Evolutionary conservation across 1,140 invertebrate species (phyloP), one percentile per base, ranked within the genome.

Genomic region (Scaptomyza montana): DNA sequence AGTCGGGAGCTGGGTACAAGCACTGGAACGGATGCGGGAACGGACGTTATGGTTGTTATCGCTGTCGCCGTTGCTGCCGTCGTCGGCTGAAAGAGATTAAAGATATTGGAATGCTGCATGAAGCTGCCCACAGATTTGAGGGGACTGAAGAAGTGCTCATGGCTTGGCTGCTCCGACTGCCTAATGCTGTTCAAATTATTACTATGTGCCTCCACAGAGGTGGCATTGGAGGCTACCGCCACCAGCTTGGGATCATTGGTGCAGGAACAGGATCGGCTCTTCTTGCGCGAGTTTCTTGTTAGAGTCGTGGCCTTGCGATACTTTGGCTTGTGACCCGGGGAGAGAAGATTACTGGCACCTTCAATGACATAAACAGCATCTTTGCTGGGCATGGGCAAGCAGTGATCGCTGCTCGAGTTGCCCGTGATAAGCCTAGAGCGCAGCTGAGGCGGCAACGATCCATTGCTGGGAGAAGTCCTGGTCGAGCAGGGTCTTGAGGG

Each of bases 41-140:
- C 55, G 54, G 76, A 45, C 7, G 41, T 62, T 36, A 19, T 21
- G 9, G 60, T 63, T 2, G 16, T 8, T 4, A 13, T 9, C 19
- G 46, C 16, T 59, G 77, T 50, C 16, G 67, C 43, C 36, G 65
- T 53, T 59, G 63, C 36, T 28, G 46, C 46, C 12, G 39, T n/a
- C 12, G 39, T 43, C 4, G 90, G 79, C 66, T 91, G 86, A 66
- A 92, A 90, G 50, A 92, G 66, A 62, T 91, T 89, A 57, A 92
- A 92, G 47, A 92, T 61, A 67, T 90, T 92, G 86, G 90, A 92
- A 92, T 92, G 90, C 65, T 92, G 87, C 70, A 91, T 87, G 33
- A 89, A 80, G 53, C 69, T 87, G 62, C 90, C 84, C 62, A 92
- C 67, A 13, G 90, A 74, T 41, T 74, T 78, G 16, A 91, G 47